Conservation (phyloP, 2,888 invertebrate genomes). For the Calameuta filiformis region DNA sequence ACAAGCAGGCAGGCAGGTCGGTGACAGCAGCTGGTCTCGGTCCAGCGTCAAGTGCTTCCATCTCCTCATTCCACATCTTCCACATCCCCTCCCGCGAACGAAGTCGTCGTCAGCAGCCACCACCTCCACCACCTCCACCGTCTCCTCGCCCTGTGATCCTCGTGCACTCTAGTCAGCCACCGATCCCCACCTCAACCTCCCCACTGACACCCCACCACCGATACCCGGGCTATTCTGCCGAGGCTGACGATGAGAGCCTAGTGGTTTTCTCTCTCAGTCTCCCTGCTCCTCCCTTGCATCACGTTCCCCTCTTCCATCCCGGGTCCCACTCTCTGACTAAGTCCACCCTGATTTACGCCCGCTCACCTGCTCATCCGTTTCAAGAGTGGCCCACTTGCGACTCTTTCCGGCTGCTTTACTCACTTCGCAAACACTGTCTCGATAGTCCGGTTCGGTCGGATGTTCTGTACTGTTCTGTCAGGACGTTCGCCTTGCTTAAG, state of each 20-base stretch:
- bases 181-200: neutral
- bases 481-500: neutral
- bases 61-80: conserved; percentile 20
- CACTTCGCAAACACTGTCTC: conserved; percentile 26
- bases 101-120: neutral
- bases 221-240: neutral
- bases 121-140: conserved; percentile 1
- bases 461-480: neutral
- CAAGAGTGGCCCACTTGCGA: conserved; percentile 58
- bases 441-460: neutral
- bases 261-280: neutral
- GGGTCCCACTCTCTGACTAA: conserved; percentile 4
- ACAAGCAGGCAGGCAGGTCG: conserved; percentile 29
- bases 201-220: neutral
- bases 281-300: neutral
- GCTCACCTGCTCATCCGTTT: conserved; percentile 61
- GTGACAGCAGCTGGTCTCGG: conserved; percentile 55
- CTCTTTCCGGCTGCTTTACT: conserved; percentile 43
- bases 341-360: conserved; percentile 58
- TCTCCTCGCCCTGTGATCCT: conserved; percentile 20
- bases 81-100: conserved; percentile 5
- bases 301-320: neutral
- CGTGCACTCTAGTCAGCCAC: conserved; percentile 10
- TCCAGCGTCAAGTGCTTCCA: conserved; percentile 36
- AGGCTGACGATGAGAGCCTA: neutral